These are phyloP conservation scores for Graphium colonna DNA, from an alignment of 2,888 invertebrate species.

Conservation along the genomic window DNA sequence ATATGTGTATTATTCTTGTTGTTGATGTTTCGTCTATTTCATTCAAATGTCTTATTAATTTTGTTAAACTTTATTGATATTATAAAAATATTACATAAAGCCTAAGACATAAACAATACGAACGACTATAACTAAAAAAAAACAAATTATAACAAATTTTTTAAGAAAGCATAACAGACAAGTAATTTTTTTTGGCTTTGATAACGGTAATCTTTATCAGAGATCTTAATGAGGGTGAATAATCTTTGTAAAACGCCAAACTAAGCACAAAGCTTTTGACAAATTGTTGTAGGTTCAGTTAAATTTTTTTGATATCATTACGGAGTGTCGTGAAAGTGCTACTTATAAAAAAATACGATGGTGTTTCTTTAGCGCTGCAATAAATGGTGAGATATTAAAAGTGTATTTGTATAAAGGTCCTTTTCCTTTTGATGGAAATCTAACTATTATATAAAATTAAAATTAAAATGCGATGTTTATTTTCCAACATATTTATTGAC, in stretches of 20 bases:
- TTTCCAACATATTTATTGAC: too few species aligned
- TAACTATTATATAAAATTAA: not conserved
- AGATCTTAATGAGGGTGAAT: constrained; percentile 4
- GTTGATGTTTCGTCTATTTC: too few species aligned
- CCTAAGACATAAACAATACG: too few species aligned
- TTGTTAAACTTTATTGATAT: too few species aligned
- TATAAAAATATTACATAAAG: too few species aligned
- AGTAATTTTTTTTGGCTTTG: too few species aligned
- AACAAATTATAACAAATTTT: too few species aligned
- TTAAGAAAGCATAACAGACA: too few species aligned
- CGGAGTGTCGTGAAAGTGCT: constrained; percentile 1
- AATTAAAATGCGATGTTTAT: not conserved
- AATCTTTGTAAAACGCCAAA: constrained; percentile 3
- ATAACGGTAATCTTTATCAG: not conserved
- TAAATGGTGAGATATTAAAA: not conserved
- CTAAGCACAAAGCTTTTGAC: constrained; percentile 7
- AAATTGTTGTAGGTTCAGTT: constrained; percentile 14
- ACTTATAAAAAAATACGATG: constrained; percentile 8
- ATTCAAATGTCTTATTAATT: too few species aligned
- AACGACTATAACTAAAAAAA: too few species aligned
- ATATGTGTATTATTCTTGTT: too few species aligned
- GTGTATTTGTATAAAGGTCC: not conserved
- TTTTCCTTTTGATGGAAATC: not conserved
- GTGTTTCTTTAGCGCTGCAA: constrained; percentile 2
- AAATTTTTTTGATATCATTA: constrained; percentile 6